phyloP scores from a whole-genome alignment of 2,888 invertebrate genomes.

The Nephrotoma guestfalica region DNA sequence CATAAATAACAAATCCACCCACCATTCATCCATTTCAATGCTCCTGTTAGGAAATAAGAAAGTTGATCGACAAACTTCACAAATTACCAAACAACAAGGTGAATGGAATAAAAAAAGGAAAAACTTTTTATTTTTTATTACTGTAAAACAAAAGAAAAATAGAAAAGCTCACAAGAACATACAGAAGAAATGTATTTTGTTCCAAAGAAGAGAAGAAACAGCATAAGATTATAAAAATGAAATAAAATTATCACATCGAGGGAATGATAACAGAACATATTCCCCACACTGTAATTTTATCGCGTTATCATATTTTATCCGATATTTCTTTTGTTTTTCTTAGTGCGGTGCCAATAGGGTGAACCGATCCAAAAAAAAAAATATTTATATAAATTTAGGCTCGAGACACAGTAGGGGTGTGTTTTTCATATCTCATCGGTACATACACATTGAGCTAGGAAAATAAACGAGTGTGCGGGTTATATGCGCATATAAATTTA shows the following conservation, averaged over 20 bases:
- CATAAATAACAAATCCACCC: neutral
- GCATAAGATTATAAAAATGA: neutral
- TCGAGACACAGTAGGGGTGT: neutral
- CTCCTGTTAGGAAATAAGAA: neutral
- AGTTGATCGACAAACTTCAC: neutral
- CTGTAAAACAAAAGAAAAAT: neutral
- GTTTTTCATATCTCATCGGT: neutral
- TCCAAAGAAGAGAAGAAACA: neutral
- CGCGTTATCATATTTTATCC: neutral
- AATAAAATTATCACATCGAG: neutral
- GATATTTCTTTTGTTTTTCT: neutral
- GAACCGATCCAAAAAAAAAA: neutral
- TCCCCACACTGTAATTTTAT: neutral
- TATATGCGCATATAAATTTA: neutral
- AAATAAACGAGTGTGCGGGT: neutral
- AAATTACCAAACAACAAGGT: neutral
- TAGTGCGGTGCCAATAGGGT: neutral
- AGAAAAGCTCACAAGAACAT: neutral
- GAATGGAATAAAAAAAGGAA: neutral
- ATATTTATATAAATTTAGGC: too few relatives aligned
- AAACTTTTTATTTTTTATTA: neutral
- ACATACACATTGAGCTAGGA: neutral
- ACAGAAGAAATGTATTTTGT: neutral
- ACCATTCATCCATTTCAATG: neutral
- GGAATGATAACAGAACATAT: neutral